Conservation (phyloP, 2,113 vertebrate species). For the Gopherus flavomarginatus region DNA sequence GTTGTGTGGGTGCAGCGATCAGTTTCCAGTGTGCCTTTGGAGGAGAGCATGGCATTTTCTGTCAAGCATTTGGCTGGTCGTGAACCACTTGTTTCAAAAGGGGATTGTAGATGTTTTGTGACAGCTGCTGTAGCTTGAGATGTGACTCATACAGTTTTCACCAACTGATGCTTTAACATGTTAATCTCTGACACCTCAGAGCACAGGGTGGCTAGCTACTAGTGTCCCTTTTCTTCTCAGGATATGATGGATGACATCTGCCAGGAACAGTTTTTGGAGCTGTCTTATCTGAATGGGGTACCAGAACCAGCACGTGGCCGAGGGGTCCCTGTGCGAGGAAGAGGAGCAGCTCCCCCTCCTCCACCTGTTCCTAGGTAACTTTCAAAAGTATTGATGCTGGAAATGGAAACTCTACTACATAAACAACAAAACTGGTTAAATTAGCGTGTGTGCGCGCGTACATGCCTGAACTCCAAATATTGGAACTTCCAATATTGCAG, state of each 20-base stretch:
- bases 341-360: conserved; percentile 90
- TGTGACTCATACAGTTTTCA: rapidly evolving
- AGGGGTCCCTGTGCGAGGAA: conserved; percentile 86
- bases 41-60: background rate
- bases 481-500: background rate
- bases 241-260: conserved; percentile 98
- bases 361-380: conserved; percentile 87
- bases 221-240: conserved; percentile 66
- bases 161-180: background rate
- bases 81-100: background rate
- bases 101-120: background rate
- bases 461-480: background rate
- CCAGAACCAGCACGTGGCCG: conserved; percentile 88
- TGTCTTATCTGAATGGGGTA: conserved; percentile 93
- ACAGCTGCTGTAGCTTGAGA: background rate
- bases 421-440: background rate
- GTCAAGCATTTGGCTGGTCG: background rate
- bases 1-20: background rate
- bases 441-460: background rate
- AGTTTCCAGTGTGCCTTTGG: background rate
- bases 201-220: background rate
- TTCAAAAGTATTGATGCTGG: background rate
- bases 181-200: background rate
- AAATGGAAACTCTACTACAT: background rate
- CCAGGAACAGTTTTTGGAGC: conserved; percentile 93